A percentile compares a stretch with the other conserved stretches of the same genome.
phyloP scores from a whole-genome alignment of 2,797 vertebrate genomes.

The Rhadinocentrus ornatus region DNA sequence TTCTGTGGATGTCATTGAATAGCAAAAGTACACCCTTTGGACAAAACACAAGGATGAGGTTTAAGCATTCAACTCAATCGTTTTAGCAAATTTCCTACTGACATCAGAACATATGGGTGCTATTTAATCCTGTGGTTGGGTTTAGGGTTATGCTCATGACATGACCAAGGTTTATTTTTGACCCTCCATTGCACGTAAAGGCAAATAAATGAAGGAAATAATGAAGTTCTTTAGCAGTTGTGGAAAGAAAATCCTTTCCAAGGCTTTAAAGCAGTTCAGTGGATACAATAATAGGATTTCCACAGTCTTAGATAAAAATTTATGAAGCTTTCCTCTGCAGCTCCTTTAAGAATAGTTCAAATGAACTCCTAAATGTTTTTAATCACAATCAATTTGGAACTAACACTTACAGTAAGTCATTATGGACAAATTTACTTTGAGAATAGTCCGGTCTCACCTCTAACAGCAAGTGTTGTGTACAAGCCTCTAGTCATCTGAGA shows the following conservation, averaged over 20 bases:
- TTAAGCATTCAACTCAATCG: conserved; percentile 67
- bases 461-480: background rate
- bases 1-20: conserved; percentile 54
- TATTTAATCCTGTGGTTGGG: conserved; percentile 76
- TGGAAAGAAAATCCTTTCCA: conserved; percentile 64
- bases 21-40: conserved; percentile 57
- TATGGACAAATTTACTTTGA: background rate
- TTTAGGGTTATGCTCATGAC: conserved; percentile 75
- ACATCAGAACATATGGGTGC: conserved; percentile 74
- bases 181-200: conserved; percentile 60
- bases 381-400: background rate
- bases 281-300: conserved; percentile 53
- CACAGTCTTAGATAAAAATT: conserved; percentile 44
- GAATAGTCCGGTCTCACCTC: background rate
- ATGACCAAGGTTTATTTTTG: conserved; percentile 76
- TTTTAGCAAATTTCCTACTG: conserved; percentile 72
- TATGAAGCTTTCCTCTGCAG: conserved; percentile 24
- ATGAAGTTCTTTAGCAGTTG: conserved; percentile 65
- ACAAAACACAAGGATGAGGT: conserved; percentile 67
- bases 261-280: conserved; percentile 39
- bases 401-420: background rate
- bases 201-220: conserved; percentile 69
- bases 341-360: background rate
- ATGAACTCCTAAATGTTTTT: background rate
- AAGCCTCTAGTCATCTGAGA: conserved; percentile 2